Percentiles rank a stretch among this genome's conserved stretches.
Evolutionary conservation across 35 echinoderm and acorn worm species (phyloP).

Genomic region (Lytechinus variegatus): DNA sequence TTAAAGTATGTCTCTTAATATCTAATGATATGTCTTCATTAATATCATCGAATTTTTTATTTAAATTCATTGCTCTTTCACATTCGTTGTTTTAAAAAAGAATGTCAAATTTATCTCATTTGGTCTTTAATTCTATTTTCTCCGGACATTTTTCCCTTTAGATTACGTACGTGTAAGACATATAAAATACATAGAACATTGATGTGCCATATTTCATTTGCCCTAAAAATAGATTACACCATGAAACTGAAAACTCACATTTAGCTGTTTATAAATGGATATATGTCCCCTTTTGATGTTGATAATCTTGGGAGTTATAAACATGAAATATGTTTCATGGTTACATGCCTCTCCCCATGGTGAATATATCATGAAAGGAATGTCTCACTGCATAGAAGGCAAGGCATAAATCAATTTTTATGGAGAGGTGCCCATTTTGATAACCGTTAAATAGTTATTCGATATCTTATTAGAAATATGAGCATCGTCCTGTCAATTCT

Average conservation of each 20-base stretch:
- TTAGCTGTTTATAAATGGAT: neutral
- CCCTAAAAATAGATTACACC: neutral
- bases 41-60: too few species aligned
- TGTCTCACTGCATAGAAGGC: neutral
- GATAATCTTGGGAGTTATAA: neutral
- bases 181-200: too few species aligned
- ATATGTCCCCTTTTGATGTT: neutral
- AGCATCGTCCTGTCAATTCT: neutral
- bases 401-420: slow-evolving; percentile 2
- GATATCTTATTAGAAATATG: slow-evolving; percentile 14
- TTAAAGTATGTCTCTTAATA: too few species aligned
- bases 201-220: neutral
- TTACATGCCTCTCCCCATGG: neutral
- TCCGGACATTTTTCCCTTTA: too few species aligned
- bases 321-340: neutral
- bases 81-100: too few species aligned
- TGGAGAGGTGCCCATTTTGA: neutral
- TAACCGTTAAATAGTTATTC: neutral
- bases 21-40: too few species aligned
- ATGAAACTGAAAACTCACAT: neutral
- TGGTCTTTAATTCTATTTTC: too few species aligned
- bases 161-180: too few species aligned
- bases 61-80: neutral
- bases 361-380: neutral
- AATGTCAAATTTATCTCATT: too few species aligned